phyloP scores from a whole-genome alignment of 2,888 invertebrate genomes.

The Chrysolina haemoptera region DNA sequence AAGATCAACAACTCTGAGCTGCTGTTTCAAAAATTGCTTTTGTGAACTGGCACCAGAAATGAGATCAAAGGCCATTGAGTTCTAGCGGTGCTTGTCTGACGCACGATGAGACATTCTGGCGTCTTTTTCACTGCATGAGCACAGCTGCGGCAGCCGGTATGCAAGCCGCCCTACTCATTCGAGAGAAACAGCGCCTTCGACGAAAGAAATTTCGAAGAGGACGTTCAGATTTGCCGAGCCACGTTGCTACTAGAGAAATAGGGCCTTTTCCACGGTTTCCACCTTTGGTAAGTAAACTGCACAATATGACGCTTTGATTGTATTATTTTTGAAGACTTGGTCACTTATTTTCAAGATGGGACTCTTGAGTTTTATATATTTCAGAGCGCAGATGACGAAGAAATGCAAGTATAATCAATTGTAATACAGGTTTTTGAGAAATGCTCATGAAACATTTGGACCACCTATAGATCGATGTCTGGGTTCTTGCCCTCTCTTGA shows the following conservation, averaged over 20 bases:
- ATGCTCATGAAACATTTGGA: too few relatives aligned
- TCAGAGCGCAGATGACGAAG: too few relatives aligned
- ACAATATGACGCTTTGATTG: neutral
- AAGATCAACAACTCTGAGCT: neutral
- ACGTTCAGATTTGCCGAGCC: conserved; percentile 86
- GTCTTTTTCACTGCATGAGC: conserved; percentile 66
- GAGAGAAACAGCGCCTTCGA: conserved; percentile 90
- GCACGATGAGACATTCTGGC: conserved; percentile 21
- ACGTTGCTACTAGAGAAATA: conserved; percentile 89
- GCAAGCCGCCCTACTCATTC: conserved; percentile 95
- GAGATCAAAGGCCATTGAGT: neutral
- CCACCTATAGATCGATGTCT: too few relatives aligned
- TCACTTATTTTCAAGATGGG: too few relatives aligned
- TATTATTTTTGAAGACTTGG: too few relatives aligned
- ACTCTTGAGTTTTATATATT: too few relatives aligned
- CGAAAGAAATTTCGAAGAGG: conserved; percentile 85
- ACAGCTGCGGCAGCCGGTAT: conserved; percentile 78
- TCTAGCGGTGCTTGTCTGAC: conserved; percentile 3
- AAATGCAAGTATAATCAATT: too few relatives aligned
- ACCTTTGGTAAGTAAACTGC: conserved; percentile 71
- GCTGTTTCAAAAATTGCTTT: neutral
- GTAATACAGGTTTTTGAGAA: too few relatives aligned
- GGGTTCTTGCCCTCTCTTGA: too few relatives aligned
- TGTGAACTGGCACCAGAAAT: neutral
- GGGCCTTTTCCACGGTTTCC: conserved; percentile 91